Percentiles rank a stretch among this genome's conserved stretches.
These are phyloP conservation scores for Drosophila fulvimacula DNA, from an alignment of 2,888 invertebrate genomes.

Conservation along the genomic window DNA sequence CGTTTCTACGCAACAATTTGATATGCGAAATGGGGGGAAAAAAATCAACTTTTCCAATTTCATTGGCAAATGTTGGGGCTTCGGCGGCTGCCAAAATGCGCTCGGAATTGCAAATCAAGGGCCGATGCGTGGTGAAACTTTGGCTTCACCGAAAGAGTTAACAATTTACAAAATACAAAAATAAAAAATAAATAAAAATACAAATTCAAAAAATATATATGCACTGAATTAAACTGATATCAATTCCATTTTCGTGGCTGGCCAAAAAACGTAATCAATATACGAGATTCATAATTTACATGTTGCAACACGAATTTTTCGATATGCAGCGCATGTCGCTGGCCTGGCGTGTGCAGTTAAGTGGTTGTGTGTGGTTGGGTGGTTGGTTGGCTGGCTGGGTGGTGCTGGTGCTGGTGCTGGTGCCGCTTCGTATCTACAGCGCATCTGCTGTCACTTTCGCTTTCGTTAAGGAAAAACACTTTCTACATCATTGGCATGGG, in stretches of 20 bases:
- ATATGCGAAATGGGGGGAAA: conserved; percentile 38
- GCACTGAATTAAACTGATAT: conserved; percentile 35
- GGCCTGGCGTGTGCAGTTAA: conserved; percentile 7
- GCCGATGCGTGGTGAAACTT: conserved; percentile 65
- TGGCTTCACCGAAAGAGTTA: conserved; percentile 16
- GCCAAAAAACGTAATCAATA: conserved; percentile 60
- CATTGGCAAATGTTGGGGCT: conserved; percentile 58
- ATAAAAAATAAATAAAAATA: conserved; percentile 6
- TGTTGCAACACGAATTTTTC: conserved; percentile 44
- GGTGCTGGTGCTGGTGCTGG: background rate
- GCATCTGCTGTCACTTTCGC: conserved; percentile 65
- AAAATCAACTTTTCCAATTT: conserved; percentile 67
- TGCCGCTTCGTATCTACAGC: conserved; percentile 10
- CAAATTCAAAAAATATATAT: conserved; percentile 5
- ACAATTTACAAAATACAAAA: background rate
- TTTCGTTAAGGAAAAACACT: conserved; percentile 68
- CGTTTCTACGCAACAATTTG: conserved; percentile 77
- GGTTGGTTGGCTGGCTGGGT: too few species aligned
- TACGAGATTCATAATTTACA: conserved; percentile 74
- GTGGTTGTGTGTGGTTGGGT: conserved; percentile 2
- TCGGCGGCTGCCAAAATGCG: conserved; percentile 49
- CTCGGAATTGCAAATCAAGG: conserved; percentile 70
- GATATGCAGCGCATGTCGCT: conserved; percentile 63
- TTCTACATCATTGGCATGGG: conserved; percentile 67
- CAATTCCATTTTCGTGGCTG: conserved; percentile 57